A percentile compares a stretch with the other conserved stretches of the same genome.
Evolutionary conservation across 2,113 vertebrate genomes (phyloP).

Genomic region (Morone saxatilis): DNA sequence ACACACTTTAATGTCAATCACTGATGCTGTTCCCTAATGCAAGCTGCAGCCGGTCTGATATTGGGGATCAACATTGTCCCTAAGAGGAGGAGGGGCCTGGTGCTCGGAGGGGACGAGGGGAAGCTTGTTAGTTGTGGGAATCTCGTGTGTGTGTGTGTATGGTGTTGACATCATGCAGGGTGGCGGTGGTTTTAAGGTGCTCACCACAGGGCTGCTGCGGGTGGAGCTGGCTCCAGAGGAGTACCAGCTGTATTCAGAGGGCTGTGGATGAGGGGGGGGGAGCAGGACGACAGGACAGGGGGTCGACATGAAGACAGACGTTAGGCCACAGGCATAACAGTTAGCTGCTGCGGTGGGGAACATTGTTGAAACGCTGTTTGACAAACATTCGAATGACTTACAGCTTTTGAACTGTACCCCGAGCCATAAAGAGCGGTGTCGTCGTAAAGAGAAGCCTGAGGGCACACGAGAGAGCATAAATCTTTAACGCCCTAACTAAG

Average conservation of each 20-base stretch:
- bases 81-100: background rate
- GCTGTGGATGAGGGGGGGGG: slow-evolving; percentile 80
- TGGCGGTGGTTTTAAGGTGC: slow-evolving; percentile 64
- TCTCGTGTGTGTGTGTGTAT: slow-evolving; percentile 8
- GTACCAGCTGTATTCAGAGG: slow-evolving; percentile 92
- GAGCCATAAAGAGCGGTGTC: slow-evolving; percentile 86
- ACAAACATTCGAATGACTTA: slow-evolving; percentile 83
- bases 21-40: slow-evolving; percentile 11
- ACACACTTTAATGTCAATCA: slow-evolving; percentile 5
- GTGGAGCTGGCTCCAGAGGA: slow-evolving; percentile 92
- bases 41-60: background rate
- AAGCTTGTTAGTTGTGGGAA: slow-evolving; percentile 37
- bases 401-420: slow-evolving; percentile 86
- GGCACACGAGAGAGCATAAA: slow-evolving; percentile 58
- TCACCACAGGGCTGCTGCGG: slow-evolving; percentile 94
- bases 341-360: slow-evolving; percentile 36
- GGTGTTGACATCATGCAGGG: slow-evolving; percentile 60
- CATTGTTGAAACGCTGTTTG: slow-evolving; percentile 22
- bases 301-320: slow-evolving; percentile 68
- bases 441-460: slow-evolving; percentile 87
- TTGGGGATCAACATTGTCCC: background rate
- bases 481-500: slow-evolving; percentile 27
- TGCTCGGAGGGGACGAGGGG: background rate
- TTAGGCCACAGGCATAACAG: slow-evolving; percentile 39
- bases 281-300: slow-evolving; percentile 62